Evolutionary conservation across 30 jellyfish, hydroid and myxozoan species (phyloP), one percentile per base, ranked within the genome.

Genomic region (Catostylus mosaicus): DNA sequence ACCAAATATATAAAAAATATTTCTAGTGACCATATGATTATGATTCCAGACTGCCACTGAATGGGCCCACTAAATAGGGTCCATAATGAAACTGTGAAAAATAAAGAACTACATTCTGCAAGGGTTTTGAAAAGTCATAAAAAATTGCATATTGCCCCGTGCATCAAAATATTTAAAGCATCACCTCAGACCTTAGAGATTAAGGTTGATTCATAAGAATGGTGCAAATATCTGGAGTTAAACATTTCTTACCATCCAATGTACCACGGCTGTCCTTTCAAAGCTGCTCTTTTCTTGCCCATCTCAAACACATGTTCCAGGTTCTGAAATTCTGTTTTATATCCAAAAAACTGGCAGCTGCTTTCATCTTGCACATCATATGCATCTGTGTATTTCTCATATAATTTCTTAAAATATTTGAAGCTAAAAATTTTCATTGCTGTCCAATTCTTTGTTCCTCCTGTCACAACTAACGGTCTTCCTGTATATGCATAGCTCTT

Each of bases 211-310:
- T n/a, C n/a, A n/a, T n/a, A n/a, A n/a, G n/a, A n/a, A n/a, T n/a
- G n/a, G n/a, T n/a, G n/a, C n/a, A n/a, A n/a, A n/a, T n/a, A n/a
- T n/a, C n/a, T n/a, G n/a, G 32, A 26, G 14, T 71, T 24, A 47
- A 3, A 73, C 20, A 7, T 43, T 83, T 34, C 97, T 52, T 89
- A 95, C 99, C 99, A 95, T 69, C 99, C 99, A 77, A 95, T 75
- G 74, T 95, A 95, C 99, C 99, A 95, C 33, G 88, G 82, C 27
- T 83, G 88, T 56, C 95, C 89, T 57, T 69, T 51, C 29, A 92
- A 59, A 11, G 75, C 57, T 20, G 96, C 84, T 22, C 96, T 84
- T 54, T 77, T 71, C 50, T 85, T 95, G 83, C 97, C 80, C 99
- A 95, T 95, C 8, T 19, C 43, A 33, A 95, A 75, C 3, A 79